Evolutionary conservation across 1,140 invertebrate genomes (phyloP), one percentile per base, ranked within the genome.

Genomic region (Drosophila busckii): DNA sequence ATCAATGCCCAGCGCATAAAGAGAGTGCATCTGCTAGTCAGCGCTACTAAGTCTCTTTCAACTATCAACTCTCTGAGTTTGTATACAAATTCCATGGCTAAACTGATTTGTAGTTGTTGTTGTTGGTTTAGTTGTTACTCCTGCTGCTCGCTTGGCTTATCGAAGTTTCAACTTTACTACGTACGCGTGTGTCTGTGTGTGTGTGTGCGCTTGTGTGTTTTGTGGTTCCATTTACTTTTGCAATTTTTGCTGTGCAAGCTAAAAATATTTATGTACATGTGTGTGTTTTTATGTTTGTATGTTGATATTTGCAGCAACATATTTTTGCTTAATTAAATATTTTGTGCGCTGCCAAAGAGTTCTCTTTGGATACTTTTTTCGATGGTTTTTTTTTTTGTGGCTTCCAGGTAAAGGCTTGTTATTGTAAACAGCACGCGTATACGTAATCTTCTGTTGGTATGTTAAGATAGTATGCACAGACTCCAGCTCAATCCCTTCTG

Each of bases 311-410:
- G 8, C 53, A 42, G 54, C 54, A 73, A 44, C 64, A 65, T 67
- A 73, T 73, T 73, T 76, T 73, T 80, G 68, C 75, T 80, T 80
- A 82, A 82, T 82, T 80, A 80, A 80, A 80, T 80, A 80, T 73
- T 69, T 65, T 56, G 59, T 68, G 53, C 53, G 68, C 42, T 35
- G 34, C 16, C 25, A 55, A 60, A 41, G 60, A 67, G 60, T 44
- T 52, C 44, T 63, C 16, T 41, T 38, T 42, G 48, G 9, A 52
- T 22, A 10, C 37, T 23, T 40, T 42, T 23, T 25, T 25, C 41
- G n/a, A n/a, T 61, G 10, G 35, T 10, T 26, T 35, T 48, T 40
- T 55, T 8, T 46, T 22, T 6, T 46, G 19, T 9, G 25, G 17
- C 9, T 32, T 38, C n/a, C 20, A 50, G 46, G 23, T 17, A 53